Percentiles rank a stretch among this genome's conserved stretches.
phyloP scores from a whole-genome alignment of 35 echinoderm and acorn worm genomes.

The Antedon bifida region DNA sequence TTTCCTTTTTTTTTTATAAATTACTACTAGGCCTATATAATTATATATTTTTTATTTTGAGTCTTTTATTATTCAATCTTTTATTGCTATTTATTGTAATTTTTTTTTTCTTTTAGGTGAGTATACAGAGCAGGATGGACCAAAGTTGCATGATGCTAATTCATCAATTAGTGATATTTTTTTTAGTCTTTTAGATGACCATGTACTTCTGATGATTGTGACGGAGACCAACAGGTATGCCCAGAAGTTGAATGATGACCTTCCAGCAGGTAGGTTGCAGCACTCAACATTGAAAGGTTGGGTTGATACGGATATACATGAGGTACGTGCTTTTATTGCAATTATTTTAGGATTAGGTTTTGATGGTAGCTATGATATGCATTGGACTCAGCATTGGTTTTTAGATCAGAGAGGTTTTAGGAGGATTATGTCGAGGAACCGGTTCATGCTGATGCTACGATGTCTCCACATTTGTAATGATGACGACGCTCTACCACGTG shows the following conservation, averaged over 20 bases:
- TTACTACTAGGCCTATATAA: too few relatives aligned
- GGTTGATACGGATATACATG: not conserved
- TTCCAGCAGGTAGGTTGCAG: not conserved
- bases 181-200: not conserved
- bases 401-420: too few relatives aligned
- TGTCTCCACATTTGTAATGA: too few relatives aligned
- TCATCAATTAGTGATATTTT: slow-evolving; percentile 1
- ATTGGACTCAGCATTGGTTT: slow-evolving; percentile 12
- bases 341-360: slow-evolving; percentile 11
- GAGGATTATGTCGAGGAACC: too few relatives aligned
- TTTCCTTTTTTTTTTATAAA: too few relatives aligned
- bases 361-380: not conserved
- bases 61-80: too few relatives aligned
- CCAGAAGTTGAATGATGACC: not conserved
- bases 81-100: too few relatives aligned
- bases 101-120: too few relatives aligned
- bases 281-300: not conserved
- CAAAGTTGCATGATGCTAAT: slow-evolving; percentile 6
- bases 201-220: not conserved
- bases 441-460: too few relatives aligned
- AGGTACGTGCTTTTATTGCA: slow-evolving; percentile 11
- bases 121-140: not conserved
- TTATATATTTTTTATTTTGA: too few relatives aligned
- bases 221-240: slow-evolving; percentile 10
- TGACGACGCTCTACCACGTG: not conserved